phyloP scores from a whole-genome alignment of 2,113 vertebrate species.

The Kryptolebias marmoratus region DNA sequence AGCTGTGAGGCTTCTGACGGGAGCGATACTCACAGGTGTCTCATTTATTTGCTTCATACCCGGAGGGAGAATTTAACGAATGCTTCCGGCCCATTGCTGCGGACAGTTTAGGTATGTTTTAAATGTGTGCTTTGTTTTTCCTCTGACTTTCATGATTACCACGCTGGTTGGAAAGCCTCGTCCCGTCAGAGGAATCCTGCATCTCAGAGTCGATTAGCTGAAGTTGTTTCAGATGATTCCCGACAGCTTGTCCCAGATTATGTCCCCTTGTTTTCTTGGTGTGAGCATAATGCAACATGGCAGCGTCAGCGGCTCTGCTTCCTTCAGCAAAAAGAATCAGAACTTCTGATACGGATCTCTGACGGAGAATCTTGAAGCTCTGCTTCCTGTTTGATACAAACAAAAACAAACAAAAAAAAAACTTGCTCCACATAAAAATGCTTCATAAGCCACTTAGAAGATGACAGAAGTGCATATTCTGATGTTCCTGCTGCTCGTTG shows the following conservation, averaged over 20 bases:
- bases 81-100: no score
- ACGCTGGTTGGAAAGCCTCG: constrained; percentile 42
- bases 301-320: constrained; percentile 74
- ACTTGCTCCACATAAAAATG: background rate
- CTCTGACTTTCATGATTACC: constrained; percentile 22
- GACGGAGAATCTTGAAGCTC: constrained; percentile 63
- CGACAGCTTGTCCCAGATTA: constrained; percentile 78
- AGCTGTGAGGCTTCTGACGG: background rate
- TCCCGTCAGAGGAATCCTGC: constrained; percentile 53
- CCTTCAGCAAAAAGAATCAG: constrained; percentile 80
- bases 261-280: constrained; percentile 71
- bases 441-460: background rate
- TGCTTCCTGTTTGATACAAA: constrained; percentile 54
- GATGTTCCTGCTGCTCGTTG: background rate
- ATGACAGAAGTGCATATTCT: background rate
- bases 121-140: background rate
- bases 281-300: constrained; percentile 79
- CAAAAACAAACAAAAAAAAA: constrained; percentile 47
- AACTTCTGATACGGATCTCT: constrained; percentile 73
- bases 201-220: constrained; percentile 71
- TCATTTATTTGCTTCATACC: no score
- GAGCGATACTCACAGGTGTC: no score
- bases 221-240: constrained; percentile 70
- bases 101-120: constrained; percentile 4
- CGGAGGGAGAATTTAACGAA: no score